These are phyloP conservation scores for Muntiacus muntjak DNA, from an alignment of 2,113 vertebrate genomes.

Conservation along the genomic window DNA sequence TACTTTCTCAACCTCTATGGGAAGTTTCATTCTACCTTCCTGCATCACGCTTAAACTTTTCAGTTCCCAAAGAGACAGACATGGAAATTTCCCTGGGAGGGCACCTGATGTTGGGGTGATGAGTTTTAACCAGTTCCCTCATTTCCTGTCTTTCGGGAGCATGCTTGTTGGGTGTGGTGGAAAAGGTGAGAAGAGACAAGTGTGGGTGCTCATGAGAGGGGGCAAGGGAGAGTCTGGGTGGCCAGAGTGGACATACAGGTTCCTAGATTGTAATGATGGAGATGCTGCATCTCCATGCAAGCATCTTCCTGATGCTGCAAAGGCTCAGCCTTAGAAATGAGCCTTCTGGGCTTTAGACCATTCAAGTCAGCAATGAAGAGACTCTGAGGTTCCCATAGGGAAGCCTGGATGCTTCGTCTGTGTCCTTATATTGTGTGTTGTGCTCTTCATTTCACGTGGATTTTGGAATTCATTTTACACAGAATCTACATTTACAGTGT, in stretches of 20 bases:
- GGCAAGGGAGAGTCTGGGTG: fast-evolving
- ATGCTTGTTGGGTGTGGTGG: neutral
- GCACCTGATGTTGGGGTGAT: fast-evolving
- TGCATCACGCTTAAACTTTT: neutral
- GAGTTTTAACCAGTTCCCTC: neutral
- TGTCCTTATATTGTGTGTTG: fast-evolving
- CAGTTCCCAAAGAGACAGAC: neutral
- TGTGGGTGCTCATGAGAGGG: neutral
- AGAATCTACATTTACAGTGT: neutral
- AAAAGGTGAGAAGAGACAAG: neutral
- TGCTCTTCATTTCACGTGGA: fast-evolving
- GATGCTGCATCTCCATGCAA: too few species aligned
- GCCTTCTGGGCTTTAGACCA: neutral
- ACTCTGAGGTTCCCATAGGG: neutral
- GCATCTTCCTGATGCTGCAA: too few species aligned
- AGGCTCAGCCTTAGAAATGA: too few species aligned
- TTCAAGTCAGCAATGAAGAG: neutral
- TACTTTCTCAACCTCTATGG: neutral
- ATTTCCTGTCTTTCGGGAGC: neutral
- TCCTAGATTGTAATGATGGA: fast-evolving
- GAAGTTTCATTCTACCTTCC: neutral
- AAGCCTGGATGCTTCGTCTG: neutral
- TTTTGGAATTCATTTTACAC: neutral
- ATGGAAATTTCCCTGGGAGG: neutral
- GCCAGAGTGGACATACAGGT: fast-evolving